phyloP scores from a whole-genome alignment of 2,888 invertebrate genomes.

The Hemicrepidius hirtus region DNA sequence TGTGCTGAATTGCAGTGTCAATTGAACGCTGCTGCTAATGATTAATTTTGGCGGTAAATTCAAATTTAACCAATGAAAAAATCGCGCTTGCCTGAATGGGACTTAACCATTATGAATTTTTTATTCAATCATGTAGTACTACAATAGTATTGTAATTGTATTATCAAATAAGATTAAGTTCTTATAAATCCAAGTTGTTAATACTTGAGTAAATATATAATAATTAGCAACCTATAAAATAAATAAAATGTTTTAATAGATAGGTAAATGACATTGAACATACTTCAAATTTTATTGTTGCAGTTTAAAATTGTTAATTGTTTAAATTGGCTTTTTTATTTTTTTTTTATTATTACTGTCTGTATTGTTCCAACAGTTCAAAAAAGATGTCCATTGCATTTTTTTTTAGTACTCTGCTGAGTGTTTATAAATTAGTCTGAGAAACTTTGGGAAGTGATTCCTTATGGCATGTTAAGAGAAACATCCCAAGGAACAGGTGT shows the following conservation, averaged over 20 bases:
- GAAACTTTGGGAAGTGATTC: no score
- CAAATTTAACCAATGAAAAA: no score
- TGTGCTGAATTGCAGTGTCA: no score
- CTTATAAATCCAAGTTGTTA: conserved; percentile 7
- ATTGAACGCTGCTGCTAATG: no score
- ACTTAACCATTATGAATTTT: no score
- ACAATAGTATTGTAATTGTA: not conserved
- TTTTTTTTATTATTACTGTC: not conserved
- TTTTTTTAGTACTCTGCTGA: no score
- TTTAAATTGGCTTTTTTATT: not conserved
- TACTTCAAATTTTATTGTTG: not conserved
- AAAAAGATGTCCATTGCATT: not conserved
- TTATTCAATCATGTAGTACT: no score
- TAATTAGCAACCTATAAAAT: not conserved
- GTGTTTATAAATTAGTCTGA: no score
- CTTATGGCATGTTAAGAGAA: no score
- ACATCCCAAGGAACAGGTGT: no score
- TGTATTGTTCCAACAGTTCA: not conserved
- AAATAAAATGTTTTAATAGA: conserved; percentile 6
- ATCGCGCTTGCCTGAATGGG: no score
- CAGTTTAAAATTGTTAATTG: conserved; percentile 3
- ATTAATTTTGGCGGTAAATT: no score
- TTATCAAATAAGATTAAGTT: not conserved
- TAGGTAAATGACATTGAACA: not conserved
- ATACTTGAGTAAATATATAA: not conserved